Evolutionary conservation across 2,797 vertebrate genomes (phyloP).

Genomic region (Onychomys leucogaster): DNA sequence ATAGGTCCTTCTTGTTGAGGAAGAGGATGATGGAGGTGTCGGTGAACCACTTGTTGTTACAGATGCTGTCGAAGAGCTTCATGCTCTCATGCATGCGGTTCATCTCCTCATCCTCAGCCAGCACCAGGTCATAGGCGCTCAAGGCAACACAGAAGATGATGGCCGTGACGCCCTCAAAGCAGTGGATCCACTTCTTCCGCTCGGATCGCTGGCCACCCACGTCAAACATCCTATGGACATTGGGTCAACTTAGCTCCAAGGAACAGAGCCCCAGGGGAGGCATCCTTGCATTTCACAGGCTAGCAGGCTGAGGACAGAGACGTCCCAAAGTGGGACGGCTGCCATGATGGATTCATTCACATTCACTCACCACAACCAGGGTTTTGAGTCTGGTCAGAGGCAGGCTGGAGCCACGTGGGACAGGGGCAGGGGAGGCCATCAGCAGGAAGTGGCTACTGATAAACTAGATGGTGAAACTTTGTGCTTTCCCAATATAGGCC

Average conservation of each 20-base stretch:
- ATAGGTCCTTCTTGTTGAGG: constrained; percentile 99
- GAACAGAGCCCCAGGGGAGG: not conserved
- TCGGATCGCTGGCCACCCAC: constrained; percentile 98
- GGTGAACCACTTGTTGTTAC: constrained; percentile 99
- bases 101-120: constrained; percentile 99
- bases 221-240: constrained; percentile 95
- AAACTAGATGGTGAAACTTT: not conserved
- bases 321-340: not conserved
- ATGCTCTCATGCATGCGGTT: constrained; percentile 99
- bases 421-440: not conserved
- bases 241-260: not conserved
- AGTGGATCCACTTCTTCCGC: constrained; percentile 99
- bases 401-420: not conserved
- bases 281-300: not conserved
- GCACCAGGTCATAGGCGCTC: constrained; percentile 97
- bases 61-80: constrained; percentile 99
- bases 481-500: not conserved
- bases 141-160: constrained; percentile 98
- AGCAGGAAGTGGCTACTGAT: not conserved
- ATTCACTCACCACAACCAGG: not conserved
- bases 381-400: not conserved
- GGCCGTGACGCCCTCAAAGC: constrained; percentile 98
- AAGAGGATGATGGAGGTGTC: constrained; percentile 99
- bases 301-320: not conserved
- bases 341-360: not conserved